Percentiles rank a stretch among this genome's conserved stretches.
phyloP scores from a whole-genome alignment of 30 jellyfish, hydroid and myxozoan species.

The Chironex yamaguchii region DNA sequence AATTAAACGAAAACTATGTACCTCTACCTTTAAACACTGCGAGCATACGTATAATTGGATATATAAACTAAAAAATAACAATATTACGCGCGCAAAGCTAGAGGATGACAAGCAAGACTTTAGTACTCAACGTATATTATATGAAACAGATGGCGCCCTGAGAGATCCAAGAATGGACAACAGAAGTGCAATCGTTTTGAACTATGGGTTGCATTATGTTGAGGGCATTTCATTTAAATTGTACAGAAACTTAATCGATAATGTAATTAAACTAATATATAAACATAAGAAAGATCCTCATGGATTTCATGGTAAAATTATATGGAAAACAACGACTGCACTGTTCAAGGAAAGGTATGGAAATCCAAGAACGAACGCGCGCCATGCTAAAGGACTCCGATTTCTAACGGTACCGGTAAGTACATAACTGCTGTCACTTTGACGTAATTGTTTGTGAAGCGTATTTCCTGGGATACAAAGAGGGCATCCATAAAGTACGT shows the following conservation, averaged over 20 bases:
- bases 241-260: conserved; percentile 54
- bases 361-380: conserved; percentile 83
- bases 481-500: too few species aligned
- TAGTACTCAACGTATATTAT: conserved; percentile 73
- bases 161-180: conserved; percentile 73
- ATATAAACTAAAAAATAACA: conserved; percentile 70
- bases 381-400: conserved; percentile 88
- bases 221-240: conserved; percentile 69
- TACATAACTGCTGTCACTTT: too few species aligned
- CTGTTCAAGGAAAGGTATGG: conserved; percentile 92
- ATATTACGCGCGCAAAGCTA: conserved; percentile 74
- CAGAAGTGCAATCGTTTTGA: conserved; percentile 76
- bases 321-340: conserved; percentile 99
- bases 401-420: conserved; percentile 95
- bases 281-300: conserved; percentile 73
- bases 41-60: conserved; percentile 96
- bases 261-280: conserved; percentile 68
- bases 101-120: conserved; percentile 85
- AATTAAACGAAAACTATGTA: conserved; percentile 77
- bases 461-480: too few species aligned
- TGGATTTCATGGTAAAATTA: conserved; percentile 78
- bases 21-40: conserved; percentile 69
- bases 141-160: conserved; percentile 78
- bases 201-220: conserved; percentile 92
- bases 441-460: too few species aligned